A percentile compares a stretch with the other conserved stretches of the same genome.
These are phyloP conservation scores for Lepidocyrtoides sp. DNA, from an alignment of 2,888 invertebrate genomes.

Conservation along the genomic window DNA sequence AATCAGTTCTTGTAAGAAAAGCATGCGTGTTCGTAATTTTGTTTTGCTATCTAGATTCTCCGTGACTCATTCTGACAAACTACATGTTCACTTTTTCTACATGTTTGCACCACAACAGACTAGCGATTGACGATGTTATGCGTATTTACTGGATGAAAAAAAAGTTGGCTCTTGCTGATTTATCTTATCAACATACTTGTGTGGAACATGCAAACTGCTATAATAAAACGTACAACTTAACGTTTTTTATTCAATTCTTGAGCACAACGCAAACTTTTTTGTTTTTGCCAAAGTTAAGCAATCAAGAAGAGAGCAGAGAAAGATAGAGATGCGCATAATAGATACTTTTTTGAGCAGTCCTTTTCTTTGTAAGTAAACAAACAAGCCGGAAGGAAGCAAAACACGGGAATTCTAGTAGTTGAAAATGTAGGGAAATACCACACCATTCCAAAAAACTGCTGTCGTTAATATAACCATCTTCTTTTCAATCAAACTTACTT, in stretches of 20 bases:
- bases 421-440: background rate
- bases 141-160: background rate
- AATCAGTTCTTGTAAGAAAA: constrained; percentile 15
- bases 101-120: background rate
- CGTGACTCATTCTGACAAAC: constrained; percentile 12
- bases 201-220: constrained; percentile 7
- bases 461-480: constrained; percentile 39
- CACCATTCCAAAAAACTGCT: background rate
- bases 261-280: background rate
- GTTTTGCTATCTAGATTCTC: background rate
- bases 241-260: background rate
- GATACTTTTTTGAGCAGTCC: background rate
- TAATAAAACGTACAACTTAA: constrained; percentile 17
- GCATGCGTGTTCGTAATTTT: constrained; percentile 3
- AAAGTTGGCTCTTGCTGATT: constrained; percentile 42
- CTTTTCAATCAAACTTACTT: too few species aligned
- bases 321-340: background rate
- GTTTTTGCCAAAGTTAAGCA: constrained; percentile 47
- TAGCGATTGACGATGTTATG: too few species aligned
- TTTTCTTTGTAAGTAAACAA: constrained; percentile 34
- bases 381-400: constrained; percentile 37
- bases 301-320: constrained; percentile 3
- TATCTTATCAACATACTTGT: constrained; percentile 56
- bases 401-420: background rate
- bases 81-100: background rate